These are phyloP conservation scores for Percina caprodes DNA, from an alignment of 2,113 vertebrate genomes.

Conservation along the genomic window DNA sequence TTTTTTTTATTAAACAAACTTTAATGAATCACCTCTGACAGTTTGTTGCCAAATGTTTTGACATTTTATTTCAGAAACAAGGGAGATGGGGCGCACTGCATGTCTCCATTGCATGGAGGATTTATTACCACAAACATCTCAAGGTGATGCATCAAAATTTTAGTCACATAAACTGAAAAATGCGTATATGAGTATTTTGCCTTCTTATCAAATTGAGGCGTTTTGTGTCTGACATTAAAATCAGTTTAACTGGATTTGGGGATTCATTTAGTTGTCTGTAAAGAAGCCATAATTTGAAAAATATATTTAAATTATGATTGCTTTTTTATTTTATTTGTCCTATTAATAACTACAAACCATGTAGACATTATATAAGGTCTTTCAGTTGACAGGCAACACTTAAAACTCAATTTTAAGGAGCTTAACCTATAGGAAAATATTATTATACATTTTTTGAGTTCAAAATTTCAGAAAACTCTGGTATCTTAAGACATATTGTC, in stretches of 20 bases:
- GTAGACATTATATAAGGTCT: background rate
- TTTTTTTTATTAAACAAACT: background rate
- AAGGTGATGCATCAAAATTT: constrained; percentile 81
- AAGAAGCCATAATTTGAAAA: background rate
- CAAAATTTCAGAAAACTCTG: background rate
- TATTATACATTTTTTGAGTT: background rate
- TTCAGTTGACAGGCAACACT: background rate
- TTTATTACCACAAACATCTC: constrained; percentile 91
- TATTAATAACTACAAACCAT: too few species aligned
- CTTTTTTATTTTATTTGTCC: background rate
- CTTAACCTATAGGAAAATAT: background rate
- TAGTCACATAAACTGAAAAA: background rate
- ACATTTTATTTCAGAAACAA: constrained; percentile 82
- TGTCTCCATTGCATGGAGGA: constrained; percentile 94
- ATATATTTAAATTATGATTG: background rate
- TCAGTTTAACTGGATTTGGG: background rate
- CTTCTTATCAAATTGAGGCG: background rate
- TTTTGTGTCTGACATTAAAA: background rate
- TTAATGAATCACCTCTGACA: background rate
- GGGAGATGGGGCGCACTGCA: constrained; percentile 92
- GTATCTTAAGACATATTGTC: background rate
- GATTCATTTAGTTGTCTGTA: background rate
- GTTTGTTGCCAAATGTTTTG: background rate
- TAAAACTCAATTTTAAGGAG: background rate
- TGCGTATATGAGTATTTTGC: background rate